These are phyloP conservation scores for Terrapene triunguis DNA, from an alignment of 2,113 vertebrate genomes.

Conservation along the genomic window DNA sequence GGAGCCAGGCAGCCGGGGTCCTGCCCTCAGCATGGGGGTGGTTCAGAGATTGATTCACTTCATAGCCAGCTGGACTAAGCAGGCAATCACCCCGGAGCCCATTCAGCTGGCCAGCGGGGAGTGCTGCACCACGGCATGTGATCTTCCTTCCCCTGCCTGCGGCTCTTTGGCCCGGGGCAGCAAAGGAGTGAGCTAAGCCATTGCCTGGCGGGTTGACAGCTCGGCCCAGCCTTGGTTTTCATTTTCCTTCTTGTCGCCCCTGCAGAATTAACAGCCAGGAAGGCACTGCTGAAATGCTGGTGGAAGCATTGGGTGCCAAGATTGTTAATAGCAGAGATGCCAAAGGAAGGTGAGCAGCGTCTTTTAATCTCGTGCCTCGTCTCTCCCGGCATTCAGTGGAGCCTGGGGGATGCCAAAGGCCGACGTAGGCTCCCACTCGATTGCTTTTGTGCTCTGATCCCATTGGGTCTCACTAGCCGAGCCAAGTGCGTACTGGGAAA, in stretches of 20 bases:
- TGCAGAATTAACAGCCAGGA: constrained; percentile 93
- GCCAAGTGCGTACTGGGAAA: background rate
- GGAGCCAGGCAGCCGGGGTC: background rate
- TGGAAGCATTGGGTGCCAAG: constrained; percentile 90
- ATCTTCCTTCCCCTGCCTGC: background rate
- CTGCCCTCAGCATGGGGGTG: background rate
- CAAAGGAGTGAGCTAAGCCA: background rate
- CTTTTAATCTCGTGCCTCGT: accelerated
- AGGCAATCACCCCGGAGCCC: too few relatives aligned
- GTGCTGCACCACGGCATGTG: background rate
- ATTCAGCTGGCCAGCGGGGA: background rate
- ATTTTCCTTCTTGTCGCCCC: background rate
- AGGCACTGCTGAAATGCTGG: constrained; percentile 90
- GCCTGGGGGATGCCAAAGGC: background rate
- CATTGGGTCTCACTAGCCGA: background rate
- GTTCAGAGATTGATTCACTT: background rate
- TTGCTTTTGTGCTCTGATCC: background rate
- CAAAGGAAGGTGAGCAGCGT: constrained; percentile 91
- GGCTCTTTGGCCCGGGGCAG: background rate
- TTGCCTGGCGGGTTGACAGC: accelerated
- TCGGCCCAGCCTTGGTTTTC: background rate
- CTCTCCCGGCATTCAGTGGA: background rate
- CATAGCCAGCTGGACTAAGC: background rate
- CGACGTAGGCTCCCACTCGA: accelerated
- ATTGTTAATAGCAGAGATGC: constrained; percentile 90